Evolutionary conservation across 2,888 invertebrate species (phyloP).

Genomic region (Byasa hedistus): DNA sequence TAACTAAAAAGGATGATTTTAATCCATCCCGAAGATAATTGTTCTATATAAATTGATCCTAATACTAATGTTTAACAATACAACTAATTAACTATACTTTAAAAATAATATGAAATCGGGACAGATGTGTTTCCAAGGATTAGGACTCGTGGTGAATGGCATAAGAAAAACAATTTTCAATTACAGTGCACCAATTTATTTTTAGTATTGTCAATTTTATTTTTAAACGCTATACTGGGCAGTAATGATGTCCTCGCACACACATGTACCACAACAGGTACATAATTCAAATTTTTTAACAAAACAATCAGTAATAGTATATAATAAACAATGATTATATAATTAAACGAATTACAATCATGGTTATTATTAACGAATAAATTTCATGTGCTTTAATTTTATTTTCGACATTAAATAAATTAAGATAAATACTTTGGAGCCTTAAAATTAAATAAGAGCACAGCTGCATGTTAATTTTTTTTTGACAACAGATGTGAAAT

Average conservation of each 20-base stretch:
- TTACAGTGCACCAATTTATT: constrained; percentile 73
- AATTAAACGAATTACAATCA: no score
- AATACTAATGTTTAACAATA: no score
- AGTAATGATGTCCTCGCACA: background rate
- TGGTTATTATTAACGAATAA: no score
- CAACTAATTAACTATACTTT: no score
- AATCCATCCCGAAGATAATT: no score
- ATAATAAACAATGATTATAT: no score
- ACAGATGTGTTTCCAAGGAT: background rate
- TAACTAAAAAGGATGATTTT: no score
- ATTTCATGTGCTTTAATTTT: no score
- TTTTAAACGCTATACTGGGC: constrained; percentile 39
- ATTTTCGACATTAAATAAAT: constrained; percentile 34
- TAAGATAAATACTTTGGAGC: constrained; percentile 70
- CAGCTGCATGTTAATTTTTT: constrained; percentile 41
- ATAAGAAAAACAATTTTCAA: constrained; percentile 29
- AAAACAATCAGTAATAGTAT: no score
- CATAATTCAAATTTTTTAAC: background rate
- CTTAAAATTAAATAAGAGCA: constrained; percentile 63
- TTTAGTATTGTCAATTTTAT: constrained; percentile 71
- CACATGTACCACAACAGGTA: background rate
- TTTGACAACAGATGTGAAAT: constrained; percentile 4
- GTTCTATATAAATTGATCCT: no score
- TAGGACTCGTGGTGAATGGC: background rate
- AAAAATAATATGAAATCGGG: no score